phyloP scores from a whole-genome alignment of 1,140 invertebrate genomes.

The Drosophila grimshawi region DNA sequence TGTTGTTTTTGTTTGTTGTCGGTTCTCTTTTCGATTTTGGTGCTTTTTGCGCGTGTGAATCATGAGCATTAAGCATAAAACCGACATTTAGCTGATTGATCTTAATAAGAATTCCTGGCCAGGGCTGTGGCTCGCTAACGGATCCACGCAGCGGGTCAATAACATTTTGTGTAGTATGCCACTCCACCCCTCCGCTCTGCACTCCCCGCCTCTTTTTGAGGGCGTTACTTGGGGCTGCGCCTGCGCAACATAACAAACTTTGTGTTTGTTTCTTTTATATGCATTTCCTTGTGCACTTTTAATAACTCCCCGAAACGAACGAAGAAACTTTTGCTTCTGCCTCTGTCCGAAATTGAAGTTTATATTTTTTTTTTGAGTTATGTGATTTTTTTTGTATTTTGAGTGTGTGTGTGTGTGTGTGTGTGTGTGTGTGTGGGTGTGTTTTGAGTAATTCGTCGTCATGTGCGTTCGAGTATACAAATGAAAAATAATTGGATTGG shows the following conservation, averaged over 20 bases:
- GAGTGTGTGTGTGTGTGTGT: no score
- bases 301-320: conserved; percentile 55
- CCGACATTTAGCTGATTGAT: conserved; percentile 82
- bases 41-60: conserved; percentile 67
- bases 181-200: conserved; percentile 2
- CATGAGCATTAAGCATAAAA: conserved; percentile 83
- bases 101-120: conserved; percentile 75
- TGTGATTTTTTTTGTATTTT: conserved; percentile 26
- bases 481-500: conserved; percentile 30
- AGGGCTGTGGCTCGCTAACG: conserved; percentile 54
- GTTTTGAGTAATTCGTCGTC: not conserved
- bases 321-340: conserved; percentile 12
- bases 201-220: conserved; percentile 27
- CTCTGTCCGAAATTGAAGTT: conserved; percentile 73
- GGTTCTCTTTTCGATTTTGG: conserved; percentile 65
- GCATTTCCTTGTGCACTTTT: conserved; percentile 63
- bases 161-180: conserved; percentile 55
- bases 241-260: conserved; percentile 80
- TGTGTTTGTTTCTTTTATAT: conserved; percentile 59
- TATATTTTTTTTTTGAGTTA: conserved; percentile 60
- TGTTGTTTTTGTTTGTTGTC: conserved; percentile 34
- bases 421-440: no score
- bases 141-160: conserved; percentile 72
- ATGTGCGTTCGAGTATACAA: conserved; percentile 2
- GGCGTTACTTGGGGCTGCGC: conserved; percentile 74